Evolutionary conservation across 2,888 invertebrate genomes (phyloP), one percentile per base, ranked within the genome.

Genomic region (Hemistola chrysoprasaria): DNA sequence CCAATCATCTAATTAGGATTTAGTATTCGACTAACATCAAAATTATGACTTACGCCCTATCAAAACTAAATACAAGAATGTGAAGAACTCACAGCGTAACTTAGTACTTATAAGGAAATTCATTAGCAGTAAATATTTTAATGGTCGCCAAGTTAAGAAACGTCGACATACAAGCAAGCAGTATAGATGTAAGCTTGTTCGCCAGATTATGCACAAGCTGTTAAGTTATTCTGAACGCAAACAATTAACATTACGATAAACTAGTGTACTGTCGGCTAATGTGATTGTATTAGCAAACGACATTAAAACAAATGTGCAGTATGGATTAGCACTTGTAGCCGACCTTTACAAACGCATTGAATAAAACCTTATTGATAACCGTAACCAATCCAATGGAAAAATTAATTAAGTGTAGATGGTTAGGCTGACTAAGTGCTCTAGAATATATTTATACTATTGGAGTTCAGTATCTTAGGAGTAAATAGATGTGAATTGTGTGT

Each of bases 221-320:
- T 40, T 45, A 50, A 56, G 35, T 54, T 51, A 53, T 60, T 56
- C 47, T 32, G 21, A 35, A 40, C 35, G 45, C 30, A 40, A 53
- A 49, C 51, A 57, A 58, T 60, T 54, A 60, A 63, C 38, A 44
- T 59, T 45, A 59, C 56, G 53, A 61, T 62, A 53, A 64, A 50
- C 52, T 45, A n/a, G 39, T 36, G 21, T 33, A 38, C 38, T 47
- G 45, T 55, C 46, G 44, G 47, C 50, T 55, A 49, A 51, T 36
- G 24, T 11, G 5, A 2, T 20, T 26, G 9, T 32, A 45, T 50
- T 46, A 48, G 47, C 34, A 46, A 50, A 62, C 64, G 50, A 53
- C 59, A 58, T 61, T 50, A 59, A 59, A 62, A 45, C 40, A 42
- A 53, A 50, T 50, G 51, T 48, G 47, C 54, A 59, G 55, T 53